Base-by-base conservation (phyloP, 2,113 vertebrate genomes). In the Dromiciops gliroides region DNA sequence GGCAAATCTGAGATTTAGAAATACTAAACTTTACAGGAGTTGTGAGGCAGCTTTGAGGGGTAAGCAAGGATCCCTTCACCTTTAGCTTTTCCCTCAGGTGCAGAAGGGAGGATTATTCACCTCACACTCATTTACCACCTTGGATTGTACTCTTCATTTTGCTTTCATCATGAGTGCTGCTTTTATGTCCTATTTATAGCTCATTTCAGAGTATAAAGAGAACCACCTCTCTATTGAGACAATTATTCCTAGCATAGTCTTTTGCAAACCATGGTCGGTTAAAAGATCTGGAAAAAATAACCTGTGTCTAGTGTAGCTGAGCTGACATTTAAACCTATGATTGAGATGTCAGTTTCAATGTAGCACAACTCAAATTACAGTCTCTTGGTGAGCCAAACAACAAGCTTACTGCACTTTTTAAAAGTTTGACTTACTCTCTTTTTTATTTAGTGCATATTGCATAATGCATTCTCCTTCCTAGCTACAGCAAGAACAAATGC, bases 1-100 rank as follows among this genome's bases (percentile, higher is more conserved):
- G 90, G 89, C 89, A 95, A 93, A 96, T 56, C 25, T 94, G 92
- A 92, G 49, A 56, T 97, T 92, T 92, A 44, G 88, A 91, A 96
- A 97, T 53, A 88, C 60, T 89, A 53, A 11, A 53, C 2, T 53
- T 93, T 92, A 48, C 90, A 90, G 90, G 51, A 89, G 37, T 94
- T 97, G 95, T 50, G 14, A 56, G 6, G 52, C 91, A 56, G 88
- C 12, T 60, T 91, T 28, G 94, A 91, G 48, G 26, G 23, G 31
- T 44, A 37, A 67, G 31, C 31, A 49, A 7, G 48, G 50, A 1
- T 4, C 48, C 0, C 12, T 48, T 92, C 90, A 28, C 12, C 3
- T 48, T 52, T 50, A n/a, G 25, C 9, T 90, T 94, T 94, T 89
- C 28, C 92, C 51, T 94, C 92, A 93, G 16, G 6, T 88, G 92